These are phyloP conservation scores for Mareca strepera DNA, from an alignment of 2,797 vertebrate species.

Conservation along the genomic window DNA sequence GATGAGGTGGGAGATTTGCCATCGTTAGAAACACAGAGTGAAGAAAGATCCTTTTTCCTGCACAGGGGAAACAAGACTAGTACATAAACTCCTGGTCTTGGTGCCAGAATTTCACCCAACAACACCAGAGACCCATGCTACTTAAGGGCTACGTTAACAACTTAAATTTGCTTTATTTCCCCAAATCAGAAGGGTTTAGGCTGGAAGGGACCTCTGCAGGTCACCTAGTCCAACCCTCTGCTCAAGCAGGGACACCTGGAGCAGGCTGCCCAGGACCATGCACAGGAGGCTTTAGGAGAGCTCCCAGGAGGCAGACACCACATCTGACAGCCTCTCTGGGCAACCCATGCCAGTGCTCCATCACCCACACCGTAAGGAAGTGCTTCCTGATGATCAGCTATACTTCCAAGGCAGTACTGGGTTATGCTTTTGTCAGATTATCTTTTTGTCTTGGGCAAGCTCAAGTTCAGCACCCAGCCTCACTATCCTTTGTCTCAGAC, in stretches of 20 bases:
- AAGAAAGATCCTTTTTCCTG: not conserved
- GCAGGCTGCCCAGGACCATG: not conserved
- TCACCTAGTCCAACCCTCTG: not conserved
- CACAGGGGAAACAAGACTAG: not conserved
- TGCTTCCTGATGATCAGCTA: not conserved
- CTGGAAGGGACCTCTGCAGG: not conserved
- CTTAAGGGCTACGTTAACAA: not conserved
- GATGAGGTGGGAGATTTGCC: not conserved
- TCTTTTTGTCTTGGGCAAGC: not conserved
- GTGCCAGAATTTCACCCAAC: not conserved
- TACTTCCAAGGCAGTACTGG: not conserved
- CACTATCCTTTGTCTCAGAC: rapidly evolving
- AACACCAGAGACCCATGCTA: not conserved
- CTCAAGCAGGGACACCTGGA: not conserved
- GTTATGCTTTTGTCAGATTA: not conserved
- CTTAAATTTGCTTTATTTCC: not conserved
- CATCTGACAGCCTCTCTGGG: too few species aligned
- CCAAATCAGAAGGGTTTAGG: not conserved
- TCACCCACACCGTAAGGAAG: not conserved
- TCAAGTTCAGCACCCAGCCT: not conserved
- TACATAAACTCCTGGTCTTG: rapidly evolving
- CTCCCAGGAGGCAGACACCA: not conserved
- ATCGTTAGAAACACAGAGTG: not conserved
- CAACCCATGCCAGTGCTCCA: not conserved
- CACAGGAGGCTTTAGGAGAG: not conserved